Evolutionary conservation across 1,140 invertebrate genomes (phyloP).

Genomic region (fruit fly (Drosophila melanogaster)): DNA sequence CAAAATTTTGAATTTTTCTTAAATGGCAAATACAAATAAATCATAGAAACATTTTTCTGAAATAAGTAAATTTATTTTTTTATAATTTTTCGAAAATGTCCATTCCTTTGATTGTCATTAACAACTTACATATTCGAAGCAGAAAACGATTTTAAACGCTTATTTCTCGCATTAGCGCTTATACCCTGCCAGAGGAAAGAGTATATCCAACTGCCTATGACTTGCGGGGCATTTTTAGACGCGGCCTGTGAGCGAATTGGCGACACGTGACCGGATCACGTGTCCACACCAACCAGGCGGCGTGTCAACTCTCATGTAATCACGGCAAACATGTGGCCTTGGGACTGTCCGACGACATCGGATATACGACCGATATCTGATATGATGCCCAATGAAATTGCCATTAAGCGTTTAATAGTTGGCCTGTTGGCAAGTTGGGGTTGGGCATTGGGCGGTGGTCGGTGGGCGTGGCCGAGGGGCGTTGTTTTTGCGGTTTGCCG

Average conservation of each 20-base stretch:
- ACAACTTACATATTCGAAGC: no score
- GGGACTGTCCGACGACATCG: slow-evolving; percentile 55
- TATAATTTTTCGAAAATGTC: no score
- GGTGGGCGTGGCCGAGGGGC: slow-evolving; percentile 8
- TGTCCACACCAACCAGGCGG: slow-evolving; percentile 58
- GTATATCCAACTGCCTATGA: slow-evolving; percentile 14
- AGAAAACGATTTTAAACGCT: no score
- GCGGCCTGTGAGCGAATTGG: slow-evolving; percentile 47
- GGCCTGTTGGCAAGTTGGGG: slow-evolving; percentile 10
- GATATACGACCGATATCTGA: slow-evolving; percentile 53
- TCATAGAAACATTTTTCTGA: no score
- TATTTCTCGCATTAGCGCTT: not conserved
- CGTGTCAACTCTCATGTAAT: slow-evolving; percentile 77
- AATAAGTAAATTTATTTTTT: no score
- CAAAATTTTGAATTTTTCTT: not conserved
- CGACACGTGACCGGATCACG: slow-evolving; percentile 76
- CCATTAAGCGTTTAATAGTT: slow-evolving; percentile 50
- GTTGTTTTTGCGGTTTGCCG: slow-evolving; percentile 43
- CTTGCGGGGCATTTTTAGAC: slow-evolving; percentile 47
- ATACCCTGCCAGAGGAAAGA: not conserved
- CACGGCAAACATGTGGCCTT: slow-evolving; percentile 77
- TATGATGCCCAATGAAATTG: slow-evolving; percentile 46
- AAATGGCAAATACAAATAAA: no score
- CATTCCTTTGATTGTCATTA: no score
- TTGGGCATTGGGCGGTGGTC: not conserved